A percentile compares a stretch with the other conserved stretches of the same genome.
Conservation (phyloP, 2,797 vertebrate genomes). For the Pangasius larnaudii region DNA sequence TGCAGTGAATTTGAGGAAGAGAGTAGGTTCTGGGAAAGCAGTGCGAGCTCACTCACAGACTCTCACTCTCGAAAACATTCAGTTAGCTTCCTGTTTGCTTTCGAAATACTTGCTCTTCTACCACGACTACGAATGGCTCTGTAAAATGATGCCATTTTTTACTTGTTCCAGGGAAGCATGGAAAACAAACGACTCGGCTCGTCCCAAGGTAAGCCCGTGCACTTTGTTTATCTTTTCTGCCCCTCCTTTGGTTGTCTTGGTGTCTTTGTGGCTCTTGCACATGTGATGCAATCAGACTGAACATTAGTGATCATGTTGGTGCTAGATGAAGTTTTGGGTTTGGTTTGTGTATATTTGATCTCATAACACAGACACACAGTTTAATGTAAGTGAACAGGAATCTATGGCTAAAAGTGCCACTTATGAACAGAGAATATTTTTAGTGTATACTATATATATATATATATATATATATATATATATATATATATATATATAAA, state of each 20-base stretch:
- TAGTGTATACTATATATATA: too few relatives aligned
- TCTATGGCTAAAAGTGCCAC: neutral
- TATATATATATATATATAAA: too few relatives aligned
- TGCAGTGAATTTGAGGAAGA: neutral
- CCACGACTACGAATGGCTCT: neutral
- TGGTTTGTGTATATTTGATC: neutral
- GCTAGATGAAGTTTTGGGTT: neutral
- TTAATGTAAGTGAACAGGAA: neutral
- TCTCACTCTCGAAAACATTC: neutral
- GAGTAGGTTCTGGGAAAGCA: constrained; percentile 6
- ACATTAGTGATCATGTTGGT: neutral
- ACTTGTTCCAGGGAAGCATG: constrained; percentile 60
- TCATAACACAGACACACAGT: neutral
- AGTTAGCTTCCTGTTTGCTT: constrained; percentile 18
- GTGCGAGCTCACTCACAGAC: neutral
- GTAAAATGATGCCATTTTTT: constrained; percentile 12
- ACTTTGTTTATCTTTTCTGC: neutral
- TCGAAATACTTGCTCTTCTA: neutral
- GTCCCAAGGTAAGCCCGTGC: constrained; percentile 58
- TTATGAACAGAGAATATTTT: neutral
- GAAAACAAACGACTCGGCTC: constrained; percentile 48
- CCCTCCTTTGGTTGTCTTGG: neutral
- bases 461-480: too few relatives aligned
- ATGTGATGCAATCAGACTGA: neutral
- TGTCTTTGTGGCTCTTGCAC: neutral